Evolutionary conservation across 2,888 invertebrate species (phyloP).

Genomic region (Epirrhoe tristata): DNA sequence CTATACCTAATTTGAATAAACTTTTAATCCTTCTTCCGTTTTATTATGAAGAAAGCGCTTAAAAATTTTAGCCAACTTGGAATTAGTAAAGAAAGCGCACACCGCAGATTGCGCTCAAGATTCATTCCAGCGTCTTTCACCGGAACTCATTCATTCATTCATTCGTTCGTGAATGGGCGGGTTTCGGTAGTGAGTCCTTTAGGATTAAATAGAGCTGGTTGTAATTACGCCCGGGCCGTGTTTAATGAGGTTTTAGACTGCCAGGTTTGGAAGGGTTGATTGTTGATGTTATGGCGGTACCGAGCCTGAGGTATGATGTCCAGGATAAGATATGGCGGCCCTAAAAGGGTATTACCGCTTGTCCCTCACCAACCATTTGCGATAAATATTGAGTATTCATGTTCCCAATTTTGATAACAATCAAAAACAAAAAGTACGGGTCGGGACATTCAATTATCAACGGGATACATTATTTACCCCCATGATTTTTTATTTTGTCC

Average conservation of each 20-base stretch:
- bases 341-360: neutral
- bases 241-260: conserved; percentile 31
- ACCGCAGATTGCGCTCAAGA: conserved; percentile 17
- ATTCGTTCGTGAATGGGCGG: conserved; percentile 23
- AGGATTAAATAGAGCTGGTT: conserved; percentile 44
- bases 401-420: too few species aligned
- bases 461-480: too few species aligned
- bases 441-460: too few species aligned
- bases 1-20: too few species aligned
- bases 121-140: conserved; percentile 28
- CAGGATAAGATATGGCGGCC: neutral
- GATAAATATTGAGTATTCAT: too few species aligned
- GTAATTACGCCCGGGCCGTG: conserved; percentile 44
- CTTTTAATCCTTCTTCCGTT: neutral
- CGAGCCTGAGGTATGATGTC: neutral
- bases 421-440: too few species aligned
- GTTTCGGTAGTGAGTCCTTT: conserved; percentile 28
- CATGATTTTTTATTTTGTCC: too few species aligned
- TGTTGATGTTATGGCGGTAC: conserved; percentile 9
- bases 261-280: conserved; percentile 17
- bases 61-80: conserved; percentile 5
- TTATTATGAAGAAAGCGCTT: neutral
- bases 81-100: conserved; percentile 15
- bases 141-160: conserved; percentile 26
- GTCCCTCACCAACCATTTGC: neutral